Base-by-base conservation (phyloP, 2,888 invertebrate genomes). In the Platycheirus rosarum region DNA sequence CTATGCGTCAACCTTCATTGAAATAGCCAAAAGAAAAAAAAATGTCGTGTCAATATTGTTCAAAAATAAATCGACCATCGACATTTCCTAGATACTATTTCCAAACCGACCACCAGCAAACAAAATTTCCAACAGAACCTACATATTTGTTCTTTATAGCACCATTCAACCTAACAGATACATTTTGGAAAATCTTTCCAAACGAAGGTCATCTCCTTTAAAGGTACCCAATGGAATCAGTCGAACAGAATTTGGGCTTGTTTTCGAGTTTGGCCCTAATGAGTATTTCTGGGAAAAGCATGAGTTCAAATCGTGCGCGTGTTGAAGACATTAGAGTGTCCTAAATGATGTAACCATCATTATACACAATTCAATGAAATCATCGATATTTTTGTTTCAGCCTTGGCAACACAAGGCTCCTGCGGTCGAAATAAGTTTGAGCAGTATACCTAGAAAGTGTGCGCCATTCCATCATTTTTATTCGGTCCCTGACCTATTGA, bases 401-500 rank as follows among this genome's bases (percentile, higher is more conserved):
- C 40, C 40, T 57, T 57, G 23, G 14, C 40, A 57, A 57, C 57
- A 57, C 57, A 57, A 57, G 40, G 40, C 11, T 40, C 40, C 11
- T 53, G 35, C 18, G 2, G n/a, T 51, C 6, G n/a, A 51, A 32
- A 26, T 26, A 26, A 0, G 0, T 26, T 9, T n/a, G 8, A 11
- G 9, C 4, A 46, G 26, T 26, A 13, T 13, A 48, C 46, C 23
- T 48, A 13, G 16, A 53, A 18, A 23, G 23, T 55, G 23, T n/a
- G 23, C 9, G 23, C 13, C 40, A 26, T 40, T 26, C 40, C 6
- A 6, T 42, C 7, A 8, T 60, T 60, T 44, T 49, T 35, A 29
- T 42, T 62, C 29, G 62, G 48, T 69, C 53, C 69, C 62, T 75
- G 75, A 75, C 75, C 75, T 75, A 68, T 26, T 66, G 32, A 14